A percentile compares a stretch with the other conserved stretches of the same genome.
Conservation (phyloP, 2,888 invertebrate genomes). For the Orgyia antiqua region DNA sequence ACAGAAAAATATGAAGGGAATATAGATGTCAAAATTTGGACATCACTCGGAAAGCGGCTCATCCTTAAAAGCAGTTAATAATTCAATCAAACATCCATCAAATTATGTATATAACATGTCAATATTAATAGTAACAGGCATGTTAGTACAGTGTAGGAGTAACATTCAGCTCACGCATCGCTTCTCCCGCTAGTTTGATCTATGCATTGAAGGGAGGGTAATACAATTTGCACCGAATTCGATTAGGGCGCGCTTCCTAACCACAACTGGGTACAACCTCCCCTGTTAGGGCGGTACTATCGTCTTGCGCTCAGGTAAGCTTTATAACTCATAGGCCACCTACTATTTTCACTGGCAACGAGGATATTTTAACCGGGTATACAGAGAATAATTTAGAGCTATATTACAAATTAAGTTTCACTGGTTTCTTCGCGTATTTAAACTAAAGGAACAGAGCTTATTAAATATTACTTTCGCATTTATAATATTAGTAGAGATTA, state of each 20-base stretch:
- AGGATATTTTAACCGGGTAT: slow-evolving; percentile 43
- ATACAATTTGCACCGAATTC: slow-evolving; percentile 26
- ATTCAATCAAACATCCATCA: too few species aligned
- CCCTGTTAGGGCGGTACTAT: slow-evolving; percentile 13
- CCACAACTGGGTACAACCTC: slow-evolving; percentile 20
- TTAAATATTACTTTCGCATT: slow-evolving; percentile 47
- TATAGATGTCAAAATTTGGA: too few species aligned
- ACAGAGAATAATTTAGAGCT: slow-evolving; percentile 54
- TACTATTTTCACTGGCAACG: slow-evolving; percentile 39
- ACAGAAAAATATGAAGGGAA: too few species aligned
- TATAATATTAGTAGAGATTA: too few species aligned
- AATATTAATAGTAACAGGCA: too few species aligned
- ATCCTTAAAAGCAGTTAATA: too few species aligned
- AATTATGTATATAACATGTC: too few species aligned
- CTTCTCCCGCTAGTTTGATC: slow-evolving; percentile 24
- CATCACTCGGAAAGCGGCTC: too few species aligned
- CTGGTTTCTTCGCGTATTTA: slow-evolving; percentile 37
- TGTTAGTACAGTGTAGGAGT: too few species aligned
- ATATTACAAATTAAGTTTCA: slow-evolving; percentile 53
- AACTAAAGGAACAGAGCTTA: slow-evolving; percentile 40
- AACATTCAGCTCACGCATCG: slow-evolving; percentile 18
- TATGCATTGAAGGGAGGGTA: slow-evolving; percentile 26
- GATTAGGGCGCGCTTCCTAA: slow-evolving; percentile 21
- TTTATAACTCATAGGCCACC: slow-evolving; percentile 37
- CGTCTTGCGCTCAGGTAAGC: slow-evolving; percentile 34